Percentiles rank a stretch among this genome's conserved stretches.
Evolutionary conservation across 2,113 vertebrate species (phyloP).

Genomic region (Recurvirostra avosetta): DNA sequence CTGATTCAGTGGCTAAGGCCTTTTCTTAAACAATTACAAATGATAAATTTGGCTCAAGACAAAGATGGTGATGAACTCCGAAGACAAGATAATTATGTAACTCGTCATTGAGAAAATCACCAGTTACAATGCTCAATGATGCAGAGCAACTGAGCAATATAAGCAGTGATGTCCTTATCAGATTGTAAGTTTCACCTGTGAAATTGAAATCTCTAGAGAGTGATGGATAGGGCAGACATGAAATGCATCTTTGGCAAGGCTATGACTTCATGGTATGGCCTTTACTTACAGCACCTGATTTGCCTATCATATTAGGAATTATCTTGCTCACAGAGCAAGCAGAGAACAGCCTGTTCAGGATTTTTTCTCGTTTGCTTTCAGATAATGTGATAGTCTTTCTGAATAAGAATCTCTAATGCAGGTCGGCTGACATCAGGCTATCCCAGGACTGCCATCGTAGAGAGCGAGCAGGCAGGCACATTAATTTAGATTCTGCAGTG

Average conservation of each 20-base stretch:
- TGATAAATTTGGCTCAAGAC: not conserved
- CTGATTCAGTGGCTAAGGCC: not conserved
- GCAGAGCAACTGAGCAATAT: not conserved
- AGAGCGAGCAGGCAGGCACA: not conserved
- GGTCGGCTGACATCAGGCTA: not conserved
- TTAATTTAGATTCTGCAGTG: not conserved
- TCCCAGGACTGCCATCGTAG: not conserved
- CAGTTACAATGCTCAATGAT: not conserved
- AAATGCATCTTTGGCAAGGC: not conserved
- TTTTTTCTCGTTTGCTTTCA: not conserved
- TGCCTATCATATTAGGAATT: not conserved
- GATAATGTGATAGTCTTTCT: not conserved
- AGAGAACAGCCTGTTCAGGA: not conserved
- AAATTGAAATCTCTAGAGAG: not conserved
- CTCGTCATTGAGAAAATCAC: not conserved
- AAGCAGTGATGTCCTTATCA: not conserved
- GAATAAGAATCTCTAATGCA: not conserved
- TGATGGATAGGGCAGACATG: not conserved
- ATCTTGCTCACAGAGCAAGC: not conserved
- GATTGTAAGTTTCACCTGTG: conserved; percentile 17
- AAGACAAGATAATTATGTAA: not conserved
- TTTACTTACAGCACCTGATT: not conserved
- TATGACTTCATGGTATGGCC: not conserved
- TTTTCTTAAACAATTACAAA: not conserved
- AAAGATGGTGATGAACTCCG: not conserved